phyloP scores from a whole-genome alignment of 2,797 vertebrate species.

The Enoplosus armatus region DNA sequence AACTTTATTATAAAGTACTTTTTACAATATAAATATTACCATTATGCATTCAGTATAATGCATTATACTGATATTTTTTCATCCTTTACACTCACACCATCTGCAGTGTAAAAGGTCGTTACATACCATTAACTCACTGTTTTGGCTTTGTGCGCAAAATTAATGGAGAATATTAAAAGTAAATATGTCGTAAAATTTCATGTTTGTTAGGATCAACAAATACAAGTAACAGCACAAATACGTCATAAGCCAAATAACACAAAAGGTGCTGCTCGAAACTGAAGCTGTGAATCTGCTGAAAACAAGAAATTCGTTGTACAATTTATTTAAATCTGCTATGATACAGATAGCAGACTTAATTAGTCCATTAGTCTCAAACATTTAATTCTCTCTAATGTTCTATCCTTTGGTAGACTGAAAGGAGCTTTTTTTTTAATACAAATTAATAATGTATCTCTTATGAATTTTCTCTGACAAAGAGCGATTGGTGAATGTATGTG shows the following conservation, averaged over 20 bases:
- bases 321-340: not conserved
- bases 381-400: conserved; percentile 13
- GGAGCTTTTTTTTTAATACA: conserved; percentile 17
- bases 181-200: not conserved
- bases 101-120: no score
- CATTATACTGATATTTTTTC: no score
- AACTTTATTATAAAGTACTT: no score
- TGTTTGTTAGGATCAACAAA: not conserved
- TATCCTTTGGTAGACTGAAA: conserved; percentile 16
- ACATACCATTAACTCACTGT: not conserved
- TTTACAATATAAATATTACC: no score
- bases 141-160: not conserved
- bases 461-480: conserved; percentile 24
- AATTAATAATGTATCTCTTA: conserved; percentile 17
- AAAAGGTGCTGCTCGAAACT: not conserved
- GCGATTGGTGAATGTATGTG: not conserved
- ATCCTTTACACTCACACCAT: no score
- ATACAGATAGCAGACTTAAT: conserved; percentile 34
- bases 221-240: not conserved
- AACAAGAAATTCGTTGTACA: not conserved
- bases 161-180: not conserved
- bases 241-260: not conserved
- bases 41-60: no score
- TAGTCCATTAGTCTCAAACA: conserved; percentile 39
- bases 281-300: not conserved